Evolutionary conservation across 2,888 invertebrate species (phyloP), one percentile per base, ranked within the genome.

Genomic region (Sussaba pulchella): DNA sequence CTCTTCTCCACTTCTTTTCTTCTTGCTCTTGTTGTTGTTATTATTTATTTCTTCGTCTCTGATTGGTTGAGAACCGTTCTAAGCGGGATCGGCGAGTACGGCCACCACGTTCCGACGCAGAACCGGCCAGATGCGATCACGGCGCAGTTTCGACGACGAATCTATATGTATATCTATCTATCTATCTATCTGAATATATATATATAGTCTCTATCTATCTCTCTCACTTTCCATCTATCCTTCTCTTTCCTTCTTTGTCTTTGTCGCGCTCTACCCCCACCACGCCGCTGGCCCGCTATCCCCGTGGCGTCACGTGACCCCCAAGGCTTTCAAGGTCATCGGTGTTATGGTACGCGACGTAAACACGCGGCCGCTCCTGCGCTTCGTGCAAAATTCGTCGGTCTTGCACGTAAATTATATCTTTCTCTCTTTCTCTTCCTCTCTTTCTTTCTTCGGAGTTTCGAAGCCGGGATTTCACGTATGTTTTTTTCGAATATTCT

Each of bases 291-390:
- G n/a, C 45, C 61, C 41, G 59, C 47, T 39, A 59, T 41, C 54
- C 69, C 73, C 66, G 73, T 47, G 64, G 54, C 75, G 85, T 91
- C 90, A 89, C 88, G 89, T 89, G 89, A 90, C 82, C 74, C 81
- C 9, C 81, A 75, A 71, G 45, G 73, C 82, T 88, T 90, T 91
- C 91, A 92, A 92, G 91, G 91, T 92, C 91, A 91, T 89, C 87
- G 86, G 86, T 92, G 91, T 92, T 91, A 90, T 92, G 91, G 88
- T 90, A 85, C 82, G 73, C 82, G 82, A 86, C 83, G 87, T 89
- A 89, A 90, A 90, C 89, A 85, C 79, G 83, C 72, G 79, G 72
- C 66, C 57, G 72, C 78, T 57, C 75, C 64, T 69, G 14, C 72
- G 39, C 31, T 57, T 17, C 31, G n/a, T n/a, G n/a, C n/a, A n/a